These are phyloP conservation scores for Calidris pygmaea DNA, from an alignment of 2,113 vertebrate species.

Conservation along the genomic window DNA sequence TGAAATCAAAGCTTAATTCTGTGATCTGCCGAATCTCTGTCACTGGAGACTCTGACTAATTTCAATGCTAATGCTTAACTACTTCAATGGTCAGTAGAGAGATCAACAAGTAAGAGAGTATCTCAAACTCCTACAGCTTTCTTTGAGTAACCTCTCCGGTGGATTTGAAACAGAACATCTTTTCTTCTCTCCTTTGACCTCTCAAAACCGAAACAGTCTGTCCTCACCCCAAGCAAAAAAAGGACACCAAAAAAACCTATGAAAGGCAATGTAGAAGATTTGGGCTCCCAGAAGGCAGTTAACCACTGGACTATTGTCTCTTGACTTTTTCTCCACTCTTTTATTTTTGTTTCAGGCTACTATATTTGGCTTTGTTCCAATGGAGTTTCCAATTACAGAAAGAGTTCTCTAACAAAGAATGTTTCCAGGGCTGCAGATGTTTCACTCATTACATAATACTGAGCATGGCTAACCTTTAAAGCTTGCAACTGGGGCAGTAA, in stretches of 20 bases:
- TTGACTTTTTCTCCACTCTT: slow-evolving; percentile 2
- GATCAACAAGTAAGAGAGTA: background rate
- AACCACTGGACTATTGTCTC: background rate
- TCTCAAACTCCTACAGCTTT: background rate
- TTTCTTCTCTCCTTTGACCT: background rate
- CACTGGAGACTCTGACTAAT: background rate
- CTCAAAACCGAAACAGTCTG: background rate
- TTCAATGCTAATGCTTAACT: background rate
- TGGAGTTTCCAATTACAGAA: slow-evolving; percentile 47
- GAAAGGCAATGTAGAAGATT: background rate
- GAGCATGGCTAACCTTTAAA: slow-evolving; percentile 28
- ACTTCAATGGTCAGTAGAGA: background rate
- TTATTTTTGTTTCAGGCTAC: slow-evolving; percentile 49
- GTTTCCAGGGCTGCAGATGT: slow-evolving; percentile 60
- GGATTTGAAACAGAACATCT: background rate
- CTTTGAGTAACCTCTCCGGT: background rate
- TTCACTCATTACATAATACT: slow-evolving; percentile 45
- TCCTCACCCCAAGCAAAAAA: background rate
- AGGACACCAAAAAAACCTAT: background rate
- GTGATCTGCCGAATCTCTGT: background rate
- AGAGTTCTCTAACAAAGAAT: slow-evolving; percentile 42
- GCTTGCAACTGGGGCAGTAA: background rate
- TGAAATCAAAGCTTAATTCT: background rate
- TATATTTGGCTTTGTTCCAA: slow-evolving; percentile 48
- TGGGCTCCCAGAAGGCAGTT: background rate